Percentiles rank a stretch among this genome's conserved stretches.
Conservation (phyloP, 2,113 vertebrate species). For the Kryptolebias marmoratus region DNA sequence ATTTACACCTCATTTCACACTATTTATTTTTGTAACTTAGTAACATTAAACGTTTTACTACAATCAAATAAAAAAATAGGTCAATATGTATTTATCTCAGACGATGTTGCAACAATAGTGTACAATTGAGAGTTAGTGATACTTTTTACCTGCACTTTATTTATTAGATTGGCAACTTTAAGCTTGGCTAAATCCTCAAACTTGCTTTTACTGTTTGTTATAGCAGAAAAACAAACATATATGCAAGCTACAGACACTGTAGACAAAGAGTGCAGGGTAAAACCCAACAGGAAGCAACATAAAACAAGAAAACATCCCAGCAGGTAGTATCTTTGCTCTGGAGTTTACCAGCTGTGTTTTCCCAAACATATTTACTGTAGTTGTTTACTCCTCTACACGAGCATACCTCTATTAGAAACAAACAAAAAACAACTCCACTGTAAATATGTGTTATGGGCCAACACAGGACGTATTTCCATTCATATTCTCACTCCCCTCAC, state of each 20-base stretch:
- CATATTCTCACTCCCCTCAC: constrained; percentile 10
- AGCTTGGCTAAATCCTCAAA: not conserved
- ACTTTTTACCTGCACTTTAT: too few species aligned
- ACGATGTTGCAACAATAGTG: too few species aligned
- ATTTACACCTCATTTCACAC: too few species aligned
- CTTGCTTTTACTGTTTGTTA: not conserved
- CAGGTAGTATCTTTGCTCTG: constrained; percentile 26
- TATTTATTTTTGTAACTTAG: too few species aligned
- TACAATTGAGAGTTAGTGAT: too few species aligned
- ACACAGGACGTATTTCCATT: constrained; percentile 16
- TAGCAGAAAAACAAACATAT: too few species aligned
- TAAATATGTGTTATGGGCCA: constrained; percentile 47
- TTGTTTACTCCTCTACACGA: constrained; percentile 41
- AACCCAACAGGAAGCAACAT: not conserved
- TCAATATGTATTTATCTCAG: too few species aligned
- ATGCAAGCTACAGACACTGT: constrained; percentile 1
- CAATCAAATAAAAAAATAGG: too few species aligned
- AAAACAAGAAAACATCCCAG: constrained; percentile 20
- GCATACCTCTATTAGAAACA: constrained; percentile 25
- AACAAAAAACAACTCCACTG: constrained; percentile 26
- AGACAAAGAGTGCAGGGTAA: constrained; percentile 8
- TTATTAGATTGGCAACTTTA: too few species aligned
- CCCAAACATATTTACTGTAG: constrained; percentile 12
- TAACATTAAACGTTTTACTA: too few species aligned
- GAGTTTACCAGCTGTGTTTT: constrained; percentile 42